Percentiles rank a stretch among this genome's conserved stretches.
Evolutionary conservation across 2,888 invertebrate genomes (phyloP).

Genomic region (Creontiades dilutus): DNA sequence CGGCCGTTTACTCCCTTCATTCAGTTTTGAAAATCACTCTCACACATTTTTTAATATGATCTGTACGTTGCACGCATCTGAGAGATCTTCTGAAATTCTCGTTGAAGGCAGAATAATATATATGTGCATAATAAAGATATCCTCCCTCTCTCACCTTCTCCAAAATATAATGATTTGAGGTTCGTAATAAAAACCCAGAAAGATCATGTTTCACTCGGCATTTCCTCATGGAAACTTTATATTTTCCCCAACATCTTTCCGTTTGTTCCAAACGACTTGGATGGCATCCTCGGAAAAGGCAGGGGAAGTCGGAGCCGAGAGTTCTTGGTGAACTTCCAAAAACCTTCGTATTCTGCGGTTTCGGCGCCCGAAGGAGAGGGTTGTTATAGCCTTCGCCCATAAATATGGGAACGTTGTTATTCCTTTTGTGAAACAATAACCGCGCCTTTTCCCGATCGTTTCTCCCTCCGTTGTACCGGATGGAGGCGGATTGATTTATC

Average conservation of each 20-base stretch:
- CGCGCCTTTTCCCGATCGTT: constrained; percentile 63
- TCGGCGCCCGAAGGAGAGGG: constrained; percentile 47
- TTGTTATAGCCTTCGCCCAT: constrained; percentile 43
- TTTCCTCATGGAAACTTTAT: constrained; percentile 4
- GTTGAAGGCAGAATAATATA: no score
- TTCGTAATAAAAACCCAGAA: background rate
- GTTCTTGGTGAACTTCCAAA: constrained; percentile 60
- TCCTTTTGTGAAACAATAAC: constrained; percentile 70
- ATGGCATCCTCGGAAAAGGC: constrained; percentile 23
- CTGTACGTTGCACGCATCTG: no score
- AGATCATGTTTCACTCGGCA: constrained; percentile 18
- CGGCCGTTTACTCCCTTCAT: no score
- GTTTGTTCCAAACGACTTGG: constrained; percentile 56
- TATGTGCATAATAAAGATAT: no score
- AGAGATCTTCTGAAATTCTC: no score
- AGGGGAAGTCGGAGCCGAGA: background rate
- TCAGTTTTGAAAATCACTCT: no score
- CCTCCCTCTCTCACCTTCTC: background rate
- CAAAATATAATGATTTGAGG: background rate
- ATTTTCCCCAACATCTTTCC: background rate
- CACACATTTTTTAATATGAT: no score
- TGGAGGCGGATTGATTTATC: constrained; percentile 66
- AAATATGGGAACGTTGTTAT: constrained; percentile 63
- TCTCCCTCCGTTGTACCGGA: constrained; percentile 46
- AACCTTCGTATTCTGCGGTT: constrained; percentile 54